Conservation (phyloP, 2,797 vertebrate genomes). For the Thripadectes ignobilis region DNA sequence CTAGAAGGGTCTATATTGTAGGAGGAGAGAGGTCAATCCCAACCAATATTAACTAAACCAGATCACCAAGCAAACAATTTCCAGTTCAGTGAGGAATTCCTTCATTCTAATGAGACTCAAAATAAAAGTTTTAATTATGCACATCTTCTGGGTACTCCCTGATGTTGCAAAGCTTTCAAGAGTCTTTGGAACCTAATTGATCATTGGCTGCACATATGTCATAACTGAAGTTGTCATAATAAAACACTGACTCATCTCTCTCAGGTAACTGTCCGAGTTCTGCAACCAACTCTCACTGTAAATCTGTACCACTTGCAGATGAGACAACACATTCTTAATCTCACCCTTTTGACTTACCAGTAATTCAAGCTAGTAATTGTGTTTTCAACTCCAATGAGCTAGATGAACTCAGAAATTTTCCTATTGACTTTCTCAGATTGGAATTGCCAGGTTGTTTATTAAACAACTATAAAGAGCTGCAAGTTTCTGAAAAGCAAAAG, state of each 20-base stretch:
- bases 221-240: background rate
- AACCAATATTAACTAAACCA: background rate
- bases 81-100: background rate
- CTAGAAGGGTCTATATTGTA: background rate
- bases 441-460: background rate
- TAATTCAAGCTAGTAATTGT: background rate
- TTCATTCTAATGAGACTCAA: background rate
- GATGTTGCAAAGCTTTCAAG: accelerated
- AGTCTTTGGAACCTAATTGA: background rate
- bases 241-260: background rate
- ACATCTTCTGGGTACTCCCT: background rate
- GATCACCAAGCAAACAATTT: background rate
- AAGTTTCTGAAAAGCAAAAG: background rate
- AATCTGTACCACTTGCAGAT: background rate
- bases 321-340: background rate
- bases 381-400: background rate
- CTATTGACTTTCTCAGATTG: background rate
- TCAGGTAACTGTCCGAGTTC: background rate
- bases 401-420: background rate
- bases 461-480: background rate
- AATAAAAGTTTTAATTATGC: background rate
- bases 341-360: background rate
- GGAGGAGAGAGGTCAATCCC: background rate
- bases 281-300: background rate
- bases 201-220: accelerated